Base-by-base conservation (phyloP, 2,888 invertebrate species). In the Ptychoptera albimana region DNA sequence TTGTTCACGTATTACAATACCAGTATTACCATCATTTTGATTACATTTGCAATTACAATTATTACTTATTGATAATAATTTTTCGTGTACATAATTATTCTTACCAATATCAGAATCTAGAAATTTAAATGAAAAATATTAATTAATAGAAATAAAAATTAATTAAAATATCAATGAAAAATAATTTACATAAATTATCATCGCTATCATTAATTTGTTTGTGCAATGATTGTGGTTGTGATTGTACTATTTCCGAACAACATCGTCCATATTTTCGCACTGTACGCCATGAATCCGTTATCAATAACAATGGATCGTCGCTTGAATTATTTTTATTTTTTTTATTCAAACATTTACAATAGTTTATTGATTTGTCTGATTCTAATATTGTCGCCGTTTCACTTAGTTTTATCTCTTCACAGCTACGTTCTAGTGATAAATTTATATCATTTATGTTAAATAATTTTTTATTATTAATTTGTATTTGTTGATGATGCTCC, bases 1-100 rank as follows among this genome's bases (percentile, higher is more conserved):
- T n/a, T 56, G 52, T 51, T 58, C 58, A 49, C 53, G 55, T 41
- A 59, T 49, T 48, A 56, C 48, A 50, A 56, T 51, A 52, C 55
- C 53, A 50, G 57, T 54, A 52, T 53, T 55, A 50, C 52, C 37
- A 29, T 41, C 45, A 37, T 32, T 23, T 29, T 31, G 43, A 43
- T 46, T 46, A 32, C 9, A 32, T 32, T 32, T 32, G 3, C 32
- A 32, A 7, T 32, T 32, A 11, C n/a, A 32, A 11, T 32, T 32
- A 11, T 32, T 11, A 32, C 8, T 32, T 32, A 32, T 3, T 32
- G 9, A 7, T 11, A 32, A 32, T 32, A 11, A 11, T 32, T 32
- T 23, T 7, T 23, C 23, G 3, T 23, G 23, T 3, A 23, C 23
- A 23, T 23, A 23, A 23, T 23, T 23, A 23, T 23, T 23, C 7